Conservation (phyloP, 2,113 vertebrate species). For the Sigmodon hispidus region DNA sequence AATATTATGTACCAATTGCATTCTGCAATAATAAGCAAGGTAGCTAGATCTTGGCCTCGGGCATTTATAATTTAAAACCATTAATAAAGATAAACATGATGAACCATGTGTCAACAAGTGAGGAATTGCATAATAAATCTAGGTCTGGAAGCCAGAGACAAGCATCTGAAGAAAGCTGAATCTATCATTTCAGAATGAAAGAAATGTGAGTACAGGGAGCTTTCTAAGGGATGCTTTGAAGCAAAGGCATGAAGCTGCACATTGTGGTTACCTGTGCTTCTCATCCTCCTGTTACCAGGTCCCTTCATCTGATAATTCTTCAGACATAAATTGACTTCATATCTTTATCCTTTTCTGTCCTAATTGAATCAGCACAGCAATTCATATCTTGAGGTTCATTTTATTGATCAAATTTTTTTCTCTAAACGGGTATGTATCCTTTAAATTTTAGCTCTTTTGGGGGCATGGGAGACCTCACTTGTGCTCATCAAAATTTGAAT, state of each 20-base stretch:
- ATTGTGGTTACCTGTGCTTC: not conserved
- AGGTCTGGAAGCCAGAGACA: not conserved
- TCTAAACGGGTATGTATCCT: not conserved
- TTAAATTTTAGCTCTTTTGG: constrained; percentile 34
- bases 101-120: constrained; percentile 45
- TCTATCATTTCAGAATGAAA: constrained; percentile 17
- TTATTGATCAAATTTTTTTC: not conserved
- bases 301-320: not conserved
- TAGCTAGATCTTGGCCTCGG: constrained; percentile 36
- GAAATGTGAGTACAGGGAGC: not conserved
- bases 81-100: constrained; percentile 57
- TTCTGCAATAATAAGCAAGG: constrained; percentile 60
- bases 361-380: constrained; percentile 29
- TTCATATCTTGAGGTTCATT: constrained; percentile 22
- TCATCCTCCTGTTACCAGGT: not conserved
- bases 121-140: constrained; percentile 39
- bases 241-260: not conserved
- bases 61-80: constrained; percentile 70
- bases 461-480: not conserved
- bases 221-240: not conserved
- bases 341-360: not conserved
- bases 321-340: not conserved
- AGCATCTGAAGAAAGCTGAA: constrained; percentile 19
- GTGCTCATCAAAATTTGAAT: constrained; percentile 12
- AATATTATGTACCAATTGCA: not conserved